Conservation (phyloP, 2,888 invertebrate genomes). For the Synergus gifuensis region DNA sequence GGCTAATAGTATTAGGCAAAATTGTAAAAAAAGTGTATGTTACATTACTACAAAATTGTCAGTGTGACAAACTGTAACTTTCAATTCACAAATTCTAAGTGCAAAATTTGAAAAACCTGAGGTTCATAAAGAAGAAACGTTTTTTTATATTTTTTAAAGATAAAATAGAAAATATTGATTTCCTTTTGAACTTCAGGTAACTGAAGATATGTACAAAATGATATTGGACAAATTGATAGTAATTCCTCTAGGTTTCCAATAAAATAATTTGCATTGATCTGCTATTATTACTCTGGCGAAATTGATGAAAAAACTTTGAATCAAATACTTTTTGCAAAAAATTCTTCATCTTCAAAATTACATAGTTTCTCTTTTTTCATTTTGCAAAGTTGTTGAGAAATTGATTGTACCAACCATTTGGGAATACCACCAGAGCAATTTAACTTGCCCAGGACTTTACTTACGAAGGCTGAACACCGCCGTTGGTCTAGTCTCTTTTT, state of each 20-base stretch:
- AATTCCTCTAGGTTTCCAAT: neutral
- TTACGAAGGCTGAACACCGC: conserved; percentile 22
- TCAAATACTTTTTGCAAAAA: neutral
- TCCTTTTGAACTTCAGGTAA: neutral
- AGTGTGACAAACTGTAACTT: conserved; percentile 3
- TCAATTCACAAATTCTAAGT: conserved; percentile 14
- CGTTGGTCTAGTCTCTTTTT: conserved; percentile 24
- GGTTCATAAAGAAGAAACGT: neutral
- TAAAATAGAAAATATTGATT: neutral
- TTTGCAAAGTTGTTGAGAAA: neutral
- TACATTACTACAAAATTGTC: conserved; percentile 39
- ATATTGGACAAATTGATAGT: neutral
- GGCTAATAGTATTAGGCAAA: conserved; percentile 56
- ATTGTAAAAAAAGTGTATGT: conserved; percentile 48
- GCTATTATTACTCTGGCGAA: neutral
- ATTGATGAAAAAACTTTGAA: neutral
- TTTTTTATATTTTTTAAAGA: neutral
- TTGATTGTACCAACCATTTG: conserved; percentile 34
- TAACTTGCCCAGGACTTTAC: conserved; percentile 35
- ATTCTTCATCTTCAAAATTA: neutral
- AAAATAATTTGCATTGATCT: neutral
- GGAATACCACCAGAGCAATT: conserved; percentile 25
- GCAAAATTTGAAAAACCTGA: neutral
- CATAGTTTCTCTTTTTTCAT: neutral
- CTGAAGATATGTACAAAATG: conserved; percentile 9